A percentile compares a stretch with the other conserved stretches of the same genome.
Conservation (phyloP, 2,113 vertebrate genomes). For the Eidolon helvum region DNA sequence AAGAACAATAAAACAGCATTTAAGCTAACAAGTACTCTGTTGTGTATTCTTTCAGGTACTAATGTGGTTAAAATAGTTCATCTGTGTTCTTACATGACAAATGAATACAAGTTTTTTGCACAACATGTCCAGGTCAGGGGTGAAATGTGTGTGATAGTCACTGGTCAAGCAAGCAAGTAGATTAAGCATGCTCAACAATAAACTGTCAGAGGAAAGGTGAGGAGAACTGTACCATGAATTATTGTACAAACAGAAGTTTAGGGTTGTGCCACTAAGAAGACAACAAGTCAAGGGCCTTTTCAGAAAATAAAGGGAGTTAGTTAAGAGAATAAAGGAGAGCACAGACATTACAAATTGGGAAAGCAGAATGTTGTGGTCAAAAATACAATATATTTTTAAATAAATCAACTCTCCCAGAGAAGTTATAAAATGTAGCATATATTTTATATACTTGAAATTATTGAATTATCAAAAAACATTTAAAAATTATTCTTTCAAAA, state of each 20-base stretch:
- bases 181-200: background rate
- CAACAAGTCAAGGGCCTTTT: background rate
- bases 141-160: background rate
- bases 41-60: background rate
- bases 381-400: background rate
- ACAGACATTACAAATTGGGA: background rate
- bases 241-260: background rate
- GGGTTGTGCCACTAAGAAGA: background rate
- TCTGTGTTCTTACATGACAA: background rate
- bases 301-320: background rate
- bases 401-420: background rate
- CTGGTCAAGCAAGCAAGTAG: conserved; percentile 38
- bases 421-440: background rate
- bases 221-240: background rate
- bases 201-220: conserved; percentile 8
- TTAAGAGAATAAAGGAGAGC: background rate
- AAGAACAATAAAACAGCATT: background rate
- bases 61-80: background rate
- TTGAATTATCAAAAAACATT: conserved; percentile 27
- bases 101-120: background rate
- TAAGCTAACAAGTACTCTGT: background rate
- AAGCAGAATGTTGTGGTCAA: background rate
- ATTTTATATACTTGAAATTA: background rate
- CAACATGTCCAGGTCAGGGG: background rate
- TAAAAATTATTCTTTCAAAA: background rate